A percentile compares a stretch with the other conserved stretches of the same genome.
Conservation (phyloP, 2,797 vertebrate genomes). For the Cygnus olor region DNA sequence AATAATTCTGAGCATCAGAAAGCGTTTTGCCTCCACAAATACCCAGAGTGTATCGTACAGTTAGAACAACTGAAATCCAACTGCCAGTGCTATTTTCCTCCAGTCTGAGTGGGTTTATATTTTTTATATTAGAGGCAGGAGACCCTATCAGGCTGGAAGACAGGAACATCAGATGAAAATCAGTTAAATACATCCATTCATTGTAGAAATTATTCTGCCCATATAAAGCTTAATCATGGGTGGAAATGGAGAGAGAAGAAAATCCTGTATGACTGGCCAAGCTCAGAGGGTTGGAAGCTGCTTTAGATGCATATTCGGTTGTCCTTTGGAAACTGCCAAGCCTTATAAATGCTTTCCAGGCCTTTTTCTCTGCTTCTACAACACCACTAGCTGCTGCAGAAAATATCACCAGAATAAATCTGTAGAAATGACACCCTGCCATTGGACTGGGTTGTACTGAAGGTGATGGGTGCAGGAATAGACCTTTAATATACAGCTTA, state of each 20-base stretch:
- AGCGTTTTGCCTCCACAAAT: slow-evolving; percentile 22
- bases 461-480: slow-evolving; percentile 19
- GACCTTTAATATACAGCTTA: neutral
- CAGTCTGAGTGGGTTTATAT: neutral
- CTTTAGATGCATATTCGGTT: neutral
- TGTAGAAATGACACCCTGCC: slow-evolving; percentile 29
- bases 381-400: neutral
- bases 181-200: slow-evolving; percentile 29
- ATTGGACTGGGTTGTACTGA: neutral
- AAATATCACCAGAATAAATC: slow-evolving; percentile 17
- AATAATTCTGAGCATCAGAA: slow-evolving; percentile 46
- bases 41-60: neutral
- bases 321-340: slow-evolving; percentile 55
- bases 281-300: slow-evolving; percentile 19
- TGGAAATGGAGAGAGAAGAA: slow-evolving; percentile 45
- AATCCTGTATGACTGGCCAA: slow-evolving; percentile 48
- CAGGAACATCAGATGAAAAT: slow-evolving; percentile 34
- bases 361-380: neutral
- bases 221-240: slow-evolving; percentile 45
- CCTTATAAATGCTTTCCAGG: slow-evolving; percentile 32
- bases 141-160: slow-evolving; percentile 5
- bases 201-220: slow-evolving; percentile 39
- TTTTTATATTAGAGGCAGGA: neutral
- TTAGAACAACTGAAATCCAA: neutral
- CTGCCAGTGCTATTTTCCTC: neutral